Evolutionary conservation across 2,113 vertebrate species (phyloP).

Genomic region (Chaenocephalus aceratus): DNA sequence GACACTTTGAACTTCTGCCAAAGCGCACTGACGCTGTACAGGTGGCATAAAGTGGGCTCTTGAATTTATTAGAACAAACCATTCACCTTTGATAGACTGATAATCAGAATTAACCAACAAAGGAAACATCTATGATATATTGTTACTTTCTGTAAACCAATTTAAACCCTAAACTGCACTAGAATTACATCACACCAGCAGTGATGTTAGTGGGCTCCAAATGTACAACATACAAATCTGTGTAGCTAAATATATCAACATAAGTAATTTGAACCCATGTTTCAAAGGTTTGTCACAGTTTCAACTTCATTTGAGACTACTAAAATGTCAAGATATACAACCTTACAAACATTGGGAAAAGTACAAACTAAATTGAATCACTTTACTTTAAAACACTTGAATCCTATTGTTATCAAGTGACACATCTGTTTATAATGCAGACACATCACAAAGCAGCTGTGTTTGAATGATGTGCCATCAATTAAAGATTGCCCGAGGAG

Average conservation of each 20-base stretch:
- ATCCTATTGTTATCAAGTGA: background rate
- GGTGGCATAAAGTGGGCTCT: slow-evolving; percentile 8
- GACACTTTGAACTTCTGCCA: slow-evolving; percentile 13
- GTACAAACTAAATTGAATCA: background rate
- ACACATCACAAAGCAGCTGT: background rate
- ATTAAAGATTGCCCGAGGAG: background rate
- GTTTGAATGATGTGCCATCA: background rate
- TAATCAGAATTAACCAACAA: slow-evolving; percentile 7
- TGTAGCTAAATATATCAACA: no score
- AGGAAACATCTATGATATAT: background rate
- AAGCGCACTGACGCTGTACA: slow-evolving; percentile 12
- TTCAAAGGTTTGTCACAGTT: background rate
- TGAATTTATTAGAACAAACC: slow-evolving; percentile 17
- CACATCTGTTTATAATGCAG: background rate
- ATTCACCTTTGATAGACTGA: background rate
- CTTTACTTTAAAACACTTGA: no score
- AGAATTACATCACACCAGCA: background rate
- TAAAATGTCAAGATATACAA: background rate
- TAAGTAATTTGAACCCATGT: no score
- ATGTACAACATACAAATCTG: no score
- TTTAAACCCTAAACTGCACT: background rate
- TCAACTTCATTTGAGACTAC: background rate
- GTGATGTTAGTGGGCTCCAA: no score
- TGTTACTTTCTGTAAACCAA: background rate
- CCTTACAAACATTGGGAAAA: background rate